Percentiles rank a stretch among this genome's conserved stretches.
These are phyloP conservation scores for Deroplatys truncata DNA, from an alignment of 2,888 invertebrate genomes.

Conservation along the genomic window DNA sequence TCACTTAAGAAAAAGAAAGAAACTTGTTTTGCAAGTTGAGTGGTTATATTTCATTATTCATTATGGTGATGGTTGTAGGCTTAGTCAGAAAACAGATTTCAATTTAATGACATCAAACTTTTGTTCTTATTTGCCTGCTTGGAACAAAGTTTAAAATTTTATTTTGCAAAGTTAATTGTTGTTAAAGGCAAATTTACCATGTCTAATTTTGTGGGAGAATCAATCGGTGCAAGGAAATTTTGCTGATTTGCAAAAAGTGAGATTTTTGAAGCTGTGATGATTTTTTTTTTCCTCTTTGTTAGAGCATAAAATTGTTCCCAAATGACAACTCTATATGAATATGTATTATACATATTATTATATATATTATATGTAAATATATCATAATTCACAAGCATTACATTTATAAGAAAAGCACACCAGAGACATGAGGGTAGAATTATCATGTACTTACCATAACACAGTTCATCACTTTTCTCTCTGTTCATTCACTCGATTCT, in stretches of 20 bases:
- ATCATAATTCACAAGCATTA: not conserved
- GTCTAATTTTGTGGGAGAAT: not conserved
- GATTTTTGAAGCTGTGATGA: conserved; percentile 25
- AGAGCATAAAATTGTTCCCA: not conserved
- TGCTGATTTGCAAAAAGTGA: conserved; percentile 16
- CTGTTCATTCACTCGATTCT: not conserved
- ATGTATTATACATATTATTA: not conserved
- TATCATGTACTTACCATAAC: not conserved
- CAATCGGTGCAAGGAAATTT: not conserved
- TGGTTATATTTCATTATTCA: conserved; percentile 8
- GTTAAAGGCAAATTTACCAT: not conserved
- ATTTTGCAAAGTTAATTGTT: not conserved
- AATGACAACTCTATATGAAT: not conserved
- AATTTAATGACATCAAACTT: not conserved
- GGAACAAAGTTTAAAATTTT: not conserved
- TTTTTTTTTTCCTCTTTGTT: not conserved
- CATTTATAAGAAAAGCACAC: not conserved
- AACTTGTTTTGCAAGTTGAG: conserved; percentile 6
- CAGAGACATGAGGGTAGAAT: not conserved
- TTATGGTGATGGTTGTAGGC: not conserved
- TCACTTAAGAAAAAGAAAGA: not conserved
- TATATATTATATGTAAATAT: not conserved
- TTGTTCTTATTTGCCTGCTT: not conserved
- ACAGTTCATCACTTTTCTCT: not conserved
- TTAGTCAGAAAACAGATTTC: not conserved